Evolutionary conservation across 2,113 vertebrate genomes (phyloP).

Genomic region (Melanerpes aurifrons): DNA sequence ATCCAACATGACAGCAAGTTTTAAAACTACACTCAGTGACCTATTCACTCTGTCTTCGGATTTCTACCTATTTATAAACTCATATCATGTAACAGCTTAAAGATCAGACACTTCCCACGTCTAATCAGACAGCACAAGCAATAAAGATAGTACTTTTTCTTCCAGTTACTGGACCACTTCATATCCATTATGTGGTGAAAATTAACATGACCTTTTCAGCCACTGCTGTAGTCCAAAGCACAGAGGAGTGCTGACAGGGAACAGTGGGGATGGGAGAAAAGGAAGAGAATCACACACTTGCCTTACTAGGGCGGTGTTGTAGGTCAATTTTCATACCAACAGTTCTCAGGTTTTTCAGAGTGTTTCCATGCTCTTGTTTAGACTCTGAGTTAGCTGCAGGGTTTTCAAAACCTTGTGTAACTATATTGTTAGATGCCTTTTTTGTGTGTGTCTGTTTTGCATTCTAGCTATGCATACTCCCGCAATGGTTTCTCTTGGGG

Average conservation of each 20-base stretch:
- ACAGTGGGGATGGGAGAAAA: background rate
- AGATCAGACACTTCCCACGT: background rate
- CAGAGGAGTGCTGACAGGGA: background rate
- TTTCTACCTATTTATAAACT: constrained; percentile 1
- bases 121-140: constrained; percentile 22
- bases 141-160: constrained; percentile 10
- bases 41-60: constrained; percentile 21
- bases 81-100: background rate
- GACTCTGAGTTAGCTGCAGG: background rate
- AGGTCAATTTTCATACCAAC: background rate
- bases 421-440: background rate
- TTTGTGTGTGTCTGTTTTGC: background rate
- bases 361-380: background rate
- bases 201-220: constrained; percentile 9
- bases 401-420: background rate
- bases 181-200: background rate
- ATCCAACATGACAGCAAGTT: constrained; percentile 36
- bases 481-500: background rate
- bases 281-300: background rate
- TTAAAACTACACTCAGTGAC: constrained; percentile 33
- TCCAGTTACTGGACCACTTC: background rate
- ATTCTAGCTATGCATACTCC: background rate
- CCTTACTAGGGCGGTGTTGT: background rate
- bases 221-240: background rate
- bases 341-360: background rate